These are phyloP conservation scores for Caenorhabditis imperialis DNA, from an alignment of 2,888 invertebrate species.

Conservation along the genomic window DNA sequence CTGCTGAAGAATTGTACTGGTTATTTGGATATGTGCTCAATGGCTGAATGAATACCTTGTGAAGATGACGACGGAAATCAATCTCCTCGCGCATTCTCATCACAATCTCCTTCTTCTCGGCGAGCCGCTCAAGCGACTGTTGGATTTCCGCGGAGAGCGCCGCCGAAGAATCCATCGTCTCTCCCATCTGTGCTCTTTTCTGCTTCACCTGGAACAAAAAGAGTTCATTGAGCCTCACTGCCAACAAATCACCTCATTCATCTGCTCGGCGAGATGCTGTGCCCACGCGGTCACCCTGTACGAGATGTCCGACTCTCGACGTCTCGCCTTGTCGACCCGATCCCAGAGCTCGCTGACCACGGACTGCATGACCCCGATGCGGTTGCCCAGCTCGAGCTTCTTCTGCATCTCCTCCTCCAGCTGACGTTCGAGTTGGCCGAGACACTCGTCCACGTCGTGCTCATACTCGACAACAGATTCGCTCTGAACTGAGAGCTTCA, in stretches of 20 bases:
- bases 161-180: constrained; percentile 41
- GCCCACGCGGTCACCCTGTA: constrained; percentile 47
- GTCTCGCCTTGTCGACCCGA: constrained; percentile 53
- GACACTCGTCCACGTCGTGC: constrained; percentile 41
- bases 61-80: constrained; percentile 39
- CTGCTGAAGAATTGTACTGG: constrained; percentile 20
- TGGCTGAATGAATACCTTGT: constrained; percentile 23
- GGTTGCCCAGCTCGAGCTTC: constrained; percentile 27
- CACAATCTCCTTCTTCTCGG: constrained; percentile 41
- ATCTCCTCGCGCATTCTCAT: constrained; percentile 45
- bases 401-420: constrained; percentile 35
- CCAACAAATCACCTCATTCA: constrained; percentile 26
- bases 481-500: constrained; percentile 12
- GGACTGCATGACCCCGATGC: constrained; percentile 25
- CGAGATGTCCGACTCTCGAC: constrained; percentile 45
- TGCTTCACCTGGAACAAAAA: constrained; percentile 16
- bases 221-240: no score
- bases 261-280: constrained; percentile 41
- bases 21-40: neutral
- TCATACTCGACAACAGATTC: constrained; percentile 46
- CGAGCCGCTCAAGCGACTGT: constrained; percentile 28
- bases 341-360: constrained; percentile 53
- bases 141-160: constrained; percentile 39
- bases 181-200: constrained; percentile 40
- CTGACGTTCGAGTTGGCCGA: constrained; percentile 21